Conservation (phyloP, 2,797 vertebrate genomes). For the Stomatorhinus walkeri region DNA sequence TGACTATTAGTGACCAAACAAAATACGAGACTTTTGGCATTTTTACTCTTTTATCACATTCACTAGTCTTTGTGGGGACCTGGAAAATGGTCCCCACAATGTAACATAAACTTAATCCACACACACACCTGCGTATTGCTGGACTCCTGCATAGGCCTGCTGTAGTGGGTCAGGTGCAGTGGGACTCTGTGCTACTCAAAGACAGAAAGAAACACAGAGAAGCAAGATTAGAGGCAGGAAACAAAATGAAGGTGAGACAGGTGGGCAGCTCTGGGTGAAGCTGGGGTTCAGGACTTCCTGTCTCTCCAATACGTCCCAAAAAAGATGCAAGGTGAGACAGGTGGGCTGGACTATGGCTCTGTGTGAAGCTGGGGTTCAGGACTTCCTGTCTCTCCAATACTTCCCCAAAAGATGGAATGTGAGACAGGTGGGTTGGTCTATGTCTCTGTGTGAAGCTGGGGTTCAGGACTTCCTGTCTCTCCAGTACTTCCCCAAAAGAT, state of each 20-base stretch:
- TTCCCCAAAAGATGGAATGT: constrained; percentile 26
- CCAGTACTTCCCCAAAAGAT: neutral
- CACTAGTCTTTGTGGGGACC: neutral
- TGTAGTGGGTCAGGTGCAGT: constrained; percentile 83
- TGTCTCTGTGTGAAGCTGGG: neutral
- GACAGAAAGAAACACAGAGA: neutral
- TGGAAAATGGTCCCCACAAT: neutral
- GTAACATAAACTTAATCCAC: constrained; percentile 10
- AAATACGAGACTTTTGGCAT: neutral
- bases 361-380: neutral
- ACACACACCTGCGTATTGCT: constrained; percentile 90
- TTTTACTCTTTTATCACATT: neutral
- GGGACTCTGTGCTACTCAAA: constrained; percentile 87
- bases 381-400: neutral
- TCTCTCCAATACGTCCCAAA: neutral
- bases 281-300: neutral
- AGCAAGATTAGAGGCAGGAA: neutral
- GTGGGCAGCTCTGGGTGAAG: neutral
- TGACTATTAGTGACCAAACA: neutral
- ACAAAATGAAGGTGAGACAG: constrained; percentile 6
- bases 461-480: neutral
- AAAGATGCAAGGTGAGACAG: neutral
- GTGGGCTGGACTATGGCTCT: neutral
- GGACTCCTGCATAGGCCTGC: constrained; percentile 66
- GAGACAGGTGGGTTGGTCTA: neutral